Evolutionary conservation across 2,888 invertebrate genomes (phyloP).

Genomic region (Malachius bipustulatus): DNA sequence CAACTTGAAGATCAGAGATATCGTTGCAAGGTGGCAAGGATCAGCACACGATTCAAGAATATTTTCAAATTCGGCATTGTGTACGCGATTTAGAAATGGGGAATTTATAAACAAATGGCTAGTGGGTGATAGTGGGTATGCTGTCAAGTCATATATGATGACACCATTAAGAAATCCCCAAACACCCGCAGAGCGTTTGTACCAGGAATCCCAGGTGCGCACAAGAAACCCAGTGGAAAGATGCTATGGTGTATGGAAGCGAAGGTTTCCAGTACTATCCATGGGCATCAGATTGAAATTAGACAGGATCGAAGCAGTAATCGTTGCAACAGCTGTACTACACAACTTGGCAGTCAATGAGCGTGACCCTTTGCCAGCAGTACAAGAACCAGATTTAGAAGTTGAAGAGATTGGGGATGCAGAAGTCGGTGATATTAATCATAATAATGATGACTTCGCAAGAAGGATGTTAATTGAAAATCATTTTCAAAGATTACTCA

Average conservation of each 20-base stretch:
- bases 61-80: constrained; percentile 13
- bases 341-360: constrained; percentile 17
- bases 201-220: constrained; percentile 20
- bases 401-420: too few species aligned
- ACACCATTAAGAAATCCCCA: constrained; percentile 18
- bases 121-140: constrained; percentile 19
- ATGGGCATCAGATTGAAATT: constrained; percentile 15
- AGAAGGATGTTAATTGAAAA: too few species aligned
- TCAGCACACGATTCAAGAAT: constrained; percentile 18
- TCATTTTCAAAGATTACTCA: too few species aligned
- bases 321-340: constrained; percentile 19
- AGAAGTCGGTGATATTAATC: too few species aligned
- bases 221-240: constrained; percentile 18
- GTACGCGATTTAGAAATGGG: constrained; percentile 11
- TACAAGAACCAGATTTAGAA: too few species aligned
- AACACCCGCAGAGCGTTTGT: constrained; percentile 16
- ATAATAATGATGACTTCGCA: too few species aligned
- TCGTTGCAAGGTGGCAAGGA: constrained; percentile 18
- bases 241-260: constrained; percentile 18
- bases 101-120: constrained; percentile 8
- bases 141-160: constrained; percentile 13
- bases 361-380: constrained; percentile 14
- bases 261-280: constrained; percentile 18
- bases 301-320: constrained; percentile 14
- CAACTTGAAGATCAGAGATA: constrained; percentile 18